Conservation (phyloP, 2,797 vertebrate species). For the Sardinella longiceps region DNA sequence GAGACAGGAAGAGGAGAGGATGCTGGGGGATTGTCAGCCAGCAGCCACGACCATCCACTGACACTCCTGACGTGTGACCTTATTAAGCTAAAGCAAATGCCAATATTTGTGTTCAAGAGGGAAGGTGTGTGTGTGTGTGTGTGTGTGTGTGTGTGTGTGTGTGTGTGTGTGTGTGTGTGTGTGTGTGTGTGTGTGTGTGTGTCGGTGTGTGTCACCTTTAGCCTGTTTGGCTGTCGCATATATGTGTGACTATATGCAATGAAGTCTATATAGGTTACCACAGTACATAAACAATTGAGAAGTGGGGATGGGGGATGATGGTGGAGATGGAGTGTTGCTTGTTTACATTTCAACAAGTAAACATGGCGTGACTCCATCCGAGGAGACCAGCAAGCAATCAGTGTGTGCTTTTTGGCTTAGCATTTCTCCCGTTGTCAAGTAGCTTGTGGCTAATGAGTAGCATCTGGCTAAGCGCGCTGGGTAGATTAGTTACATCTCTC, state of each 20-base stretch:
- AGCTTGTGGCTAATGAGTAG: slow-evolving; percentile 44
- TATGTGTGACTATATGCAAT: background rate
- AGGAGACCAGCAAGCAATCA: background rate
- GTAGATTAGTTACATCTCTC: slow-evolving; percentile 42
- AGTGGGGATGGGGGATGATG: background rate
- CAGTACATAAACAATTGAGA: background rate
- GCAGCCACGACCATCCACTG: background rate
- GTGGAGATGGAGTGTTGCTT: slow-evolving; percentile 27
- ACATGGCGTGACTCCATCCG: background rate
- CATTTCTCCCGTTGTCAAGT: slow-evolving; percentile 30
- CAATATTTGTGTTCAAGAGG: slow-evolving; percentile 39
- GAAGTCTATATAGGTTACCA: too few species aligned
- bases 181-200: background rate
- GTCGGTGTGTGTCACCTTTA: background rate
- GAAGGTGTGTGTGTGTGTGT: background rate
- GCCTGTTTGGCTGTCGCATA: background rate
- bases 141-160: background rate
- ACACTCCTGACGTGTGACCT: slow-evolving; percentile 56
- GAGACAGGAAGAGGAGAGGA: background rate
- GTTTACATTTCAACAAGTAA: slow-evolving; percentile 33
- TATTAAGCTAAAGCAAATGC: slow-evolving; percentile 68
- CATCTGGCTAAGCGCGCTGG: slow-evolving; percentile 37
- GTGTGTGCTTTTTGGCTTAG: slow-evolving; percentile 18
- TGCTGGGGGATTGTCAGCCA: background rate
- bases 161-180: background rate